phyloP scores from a whole-genome alignment of 2,797 vertebrate species.

The Pagetopsis macropterus region DNA sequence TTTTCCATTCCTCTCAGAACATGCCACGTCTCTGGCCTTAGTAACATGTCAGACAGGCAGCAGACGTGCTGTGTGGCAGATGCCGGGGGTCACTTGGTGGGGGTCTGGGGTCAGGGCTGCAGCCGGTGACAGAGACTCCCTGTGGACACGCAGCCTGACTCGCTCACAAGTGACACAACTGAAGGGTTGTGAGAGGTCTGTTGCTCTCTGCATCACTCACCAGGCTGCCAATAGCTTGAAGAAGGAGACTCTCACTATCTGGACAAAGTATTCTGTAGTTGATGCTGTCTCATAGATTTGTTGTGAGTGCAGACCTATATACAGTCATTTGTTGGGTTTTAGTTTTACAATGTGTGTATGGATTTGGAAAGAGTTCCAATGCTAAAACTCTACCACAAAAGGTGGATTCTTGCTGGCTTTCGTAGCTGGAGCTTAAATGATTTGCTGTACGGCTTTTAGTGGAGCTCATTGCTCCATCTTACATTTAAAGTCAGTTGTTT shows the following conservation, averaged over 20 bases:
- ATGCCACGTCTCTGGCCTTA: not conserved
- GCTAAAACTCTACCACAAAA: not conserved
- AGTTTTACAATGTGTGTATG: too few species aligned
- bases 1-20: not conserved
- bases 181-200: conserved; percentile 2
- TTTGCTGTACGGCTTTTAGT: not conserved
- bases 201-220: not conserved
- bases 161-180: not conserved
- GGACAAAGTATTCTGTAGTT: too few species aligned
- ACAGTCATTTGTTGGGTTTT: not conserved
- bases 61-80: conserved; percentile 20
- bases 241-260: not conserved
- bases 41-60: conserved; percentile 5
- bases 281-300: not conserved
- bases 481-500: not conserved
- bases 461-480: not conserved
- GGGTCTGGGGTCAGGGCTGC: not conserved
- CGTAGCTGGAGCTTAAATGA: not conserved
- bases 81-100: conserved; percentile 2
- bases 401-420: not conserved
- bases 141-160: conserved; percentile 9
- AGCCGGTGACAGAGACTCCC: conserved; percentile 21
- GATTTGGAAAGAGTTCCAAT: not conserved
- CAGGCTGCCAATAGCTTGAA: not conserved
- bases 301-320: not conserved